A percentile compares a stretch with the other conserved stretches of the same genome.
Conservation (phyloP, 35 echinoderm and acorn worm species). For the Heliocidaris erythrogramma region DNA sequence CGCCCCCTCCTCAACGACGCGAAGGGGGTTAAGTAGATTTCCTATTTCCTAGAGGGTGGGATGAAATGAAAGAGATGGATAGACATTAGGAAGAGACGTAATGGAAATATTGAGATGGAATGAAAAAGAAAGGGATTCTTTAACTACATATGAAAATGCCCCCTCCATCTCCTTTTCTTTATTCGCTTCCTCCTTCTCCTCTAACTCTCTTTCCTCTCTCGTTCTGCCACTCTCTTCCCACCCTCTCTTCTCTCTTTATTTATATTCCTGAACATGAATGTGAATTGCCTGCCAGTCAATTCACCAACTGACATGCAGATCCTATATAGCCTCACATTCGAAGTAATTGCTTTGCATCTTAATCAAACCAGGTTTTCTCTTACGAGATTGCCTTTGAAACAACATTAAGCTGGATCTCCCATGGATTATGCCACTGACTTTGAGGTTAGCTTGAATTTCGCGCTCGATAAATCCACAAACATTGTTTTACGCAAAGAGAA, state of each 20-base stretch:
- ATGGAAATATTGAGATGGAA: neutral
- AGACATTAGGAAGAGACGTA: neutral
- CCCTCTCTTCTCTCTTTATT: neutral
- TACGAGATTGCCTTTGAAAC: neutral
- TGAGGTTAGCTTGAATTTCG: neutral
- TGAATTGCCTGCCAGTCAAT: neutral
- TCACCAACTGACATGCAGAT: neutral
- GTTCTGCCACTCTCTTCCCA: neutral
- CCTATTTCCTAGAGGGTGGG: neutral
- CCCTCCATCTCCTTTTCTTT: neutral
- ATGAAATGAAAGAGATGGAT: neutral
- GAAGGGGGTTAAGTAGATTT: conserved; percentile 11
- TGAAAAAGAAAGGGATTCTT: neutral
- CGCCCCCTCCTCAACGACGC: neutral
- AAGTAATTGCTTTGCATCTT: neutral
- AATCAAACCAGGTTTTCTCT: neutral
- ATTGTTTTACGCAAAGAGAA: neutral
- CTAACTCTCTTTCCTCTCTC: neutral
- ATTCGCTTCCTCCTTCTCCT: neutral
- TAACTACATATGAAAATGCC: neutral
- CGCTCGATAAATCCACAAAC: neutral
- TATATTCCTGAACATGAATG: neutral
- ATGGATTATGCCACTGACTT: neutral
- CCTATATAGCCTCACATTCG: neutral
- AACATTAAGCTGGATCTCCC: neutral